Base-by-base conservation (phyloP, 2,797 vertebrate genomes). In the Cuculus canorus region DNA sequence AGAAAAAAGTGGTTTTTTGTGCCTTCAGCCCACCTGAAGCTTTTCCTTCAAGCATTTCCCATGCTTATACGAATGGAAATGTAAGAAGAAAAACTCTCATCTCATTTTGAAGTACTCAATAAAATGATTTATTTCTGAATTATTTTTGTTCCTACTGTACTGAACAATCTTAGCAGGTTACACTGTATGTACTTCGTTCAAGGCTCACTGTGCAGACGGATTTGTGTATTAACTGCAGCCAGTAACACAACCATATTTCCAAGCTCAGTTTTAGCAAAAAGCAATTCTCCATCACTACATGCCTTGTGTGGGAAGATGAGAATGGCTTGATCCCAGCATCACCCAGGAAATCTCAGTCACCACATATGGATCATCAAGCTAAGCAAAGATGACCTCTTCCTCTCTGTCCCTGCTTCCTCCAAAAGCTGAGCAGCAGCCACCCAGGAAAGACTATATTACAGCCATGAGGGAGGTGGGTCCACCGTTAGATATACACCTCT, bases 401-500 rank as follows among this genome's bases (percentile, higher is more conserved):
- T 7, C 32, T 66, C 9, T 2, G 14, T 10, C 19, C 10, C 6
- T 14, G 17, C 37, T 86, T 17, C 22, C 28, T 73, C 64, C 27
- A 54, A 35, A 60, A 65, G 19, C 2, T 77, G 27, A 70, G 28
- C 60, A 68, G 43, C 41, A 91, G 37, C 21, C 56, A 65, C 18
- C 9, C 4, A 1, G 1, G 1, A 53, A 2, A 50, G 43, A 18
- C 13, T 32, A 6, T 15, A 24, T 6, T 33, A 50, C 9, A 68
- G 17, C 33, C 2, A 1, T 8, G 11, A 13, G 15, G 30, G 18
- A 83, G 21, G 30, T 41, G 13, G 25, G 7, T 35, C n/a, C 32
- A 59, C 2, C 2, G 0, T 0, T 16, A 17, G 39, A 12, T 18
- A 18, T 2, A 5, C 33, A 82, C 5, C 17, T 64, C 75, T 64